phyloP scores from a whole-genome alignment of 2,888 invertebrate species.

The Pollenia griseotomentosa region DNA sequence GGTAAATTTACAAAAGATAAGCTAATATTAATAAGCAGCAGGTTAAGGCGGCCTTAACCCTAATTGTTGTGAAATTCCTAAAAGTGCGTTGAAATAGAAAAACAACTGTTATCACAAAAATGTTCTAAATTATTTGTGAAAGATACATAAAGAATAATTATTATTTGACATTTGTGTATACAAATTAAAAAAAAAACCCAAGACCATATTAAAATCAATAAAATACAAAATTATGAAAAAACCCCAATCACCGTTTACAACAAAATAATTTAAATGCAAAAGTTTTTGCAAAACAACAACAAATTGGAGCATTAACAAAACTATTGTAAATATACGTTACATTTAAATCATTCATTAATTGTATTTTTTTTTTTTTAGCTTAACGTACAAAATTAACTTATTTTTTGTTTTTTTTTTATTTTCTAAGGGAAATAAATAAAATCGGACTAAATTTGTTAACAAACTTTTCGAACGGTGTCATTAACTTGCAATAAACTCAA shows the following conservation, averaged over 20 bases:
- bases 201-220: conserved; percentile 1
- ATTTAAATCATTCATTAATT: conserved; percentile 4
- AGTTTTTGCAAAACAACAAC: too few relatives aligned
- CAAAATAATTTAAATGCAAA: neutral
- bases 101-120: conserved; percentile 54
- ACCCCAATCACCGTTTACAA: neutral
- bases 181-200: neutral
- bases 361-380: neutral
- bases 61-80: conserved; percentile 21
- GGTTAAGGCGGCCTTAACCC: conserved; percentile 55
- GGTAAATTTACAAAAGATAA: conserved; percentile 27
- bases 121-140: conserved; percentile 9
- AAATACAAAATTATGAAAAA: neutral
- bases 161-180: neutral
- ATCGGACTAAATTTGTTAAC: neutral
- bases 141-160: neutral
- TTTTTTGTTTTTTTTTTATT: neutral
- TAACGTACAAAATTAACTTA: neutral
- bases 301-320: conserved; percentile 17
- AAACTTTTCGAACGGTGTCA: conserved; percentile 15
- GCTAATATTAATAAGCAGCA: conserved; percentile 9
- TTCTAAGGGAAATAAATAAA: neutral
- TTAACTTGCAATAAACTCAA: conserved; percentile 14
- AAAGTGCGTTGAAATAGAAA: conserved; percentile 29
- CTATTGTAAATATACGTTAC: conserved; percentile 14